Conservation (phyloP, 1,140 invertebrate genomes). For the Aethina tumida region DNA sequence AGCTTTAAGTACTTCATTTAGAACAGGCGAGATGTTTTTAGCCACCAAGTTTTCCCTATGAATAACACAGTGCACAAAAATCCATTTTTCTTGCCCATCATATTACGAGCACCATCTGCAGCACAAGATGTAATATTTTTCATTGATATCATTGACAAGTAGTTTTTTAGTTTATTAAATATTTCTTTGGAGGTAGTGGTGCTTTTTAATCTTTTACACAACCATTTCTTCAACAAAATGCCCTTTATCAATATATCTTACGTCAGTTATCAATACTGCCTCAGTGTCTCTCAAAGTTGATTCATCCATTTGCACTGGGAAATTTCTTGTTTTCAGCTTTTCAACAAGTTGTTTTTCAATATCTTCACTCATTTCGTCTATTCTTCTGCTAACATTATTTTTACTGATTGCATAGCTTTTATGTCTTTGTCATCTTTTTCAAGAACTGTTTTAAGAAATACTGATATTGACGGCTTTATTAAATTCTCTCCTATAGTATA, state of each 20-base stretch:
- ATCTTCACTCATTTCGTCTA: slow-evolving; percentile 16
- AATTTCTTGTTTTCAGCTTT: slow-evolving; percentile 20
- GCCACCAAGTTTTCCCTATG: slow-evolving; percentile 10
- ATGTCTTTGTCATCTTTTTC: slow-evolving; percentile 16
- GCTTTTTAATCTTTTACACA: slow-evolving; percentile 25
- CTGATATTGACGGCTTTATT: slow-evolving; percentile 13
- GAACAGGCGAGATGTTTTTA: slow-evolving; percentile 11
- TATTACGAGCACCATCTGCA: slow-evolving; percentile 6
- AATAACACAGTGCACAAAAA: slow-evolving; percentile 15
- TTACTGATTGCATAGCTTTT: slow-evolving; percentile 19
- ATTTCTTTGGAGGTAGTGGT: slow-evolving; percentile 23
- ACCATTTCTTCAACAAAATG: slow-evolving; percentile 21
- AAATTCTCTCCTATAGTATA: slow-evolving; percentile 13
- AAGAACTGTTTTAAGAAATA: slow-evolving; percentile 23
- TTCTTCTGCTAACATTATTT: slow-evolving; percentile 20
- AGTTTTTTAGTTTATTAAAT: slow-evolving; percentile 14
- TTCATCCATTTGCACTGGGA: slow-evolving; percentile 22
- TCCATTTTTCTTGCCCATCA: slow-evolving; percentile 9
- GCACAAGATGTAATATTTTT: slow-evolving; percentile 15
- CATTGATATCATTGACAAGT: slow-evolving; percentile 14
- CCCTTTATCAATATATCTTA: slow-evolving; percentile 18
- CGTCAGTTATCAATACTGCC: slow-evolving; percentile 11
- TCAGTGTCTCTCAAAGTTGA: slow-evolving; percentile 14
- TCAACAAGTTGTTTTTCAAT: slow-evolving; percentile 23
- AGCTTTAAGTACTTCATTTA: slow-evolving; percentile 12